Evolutionary conservation across 2,888 invertebrate species (phyloP), one percentile per base, ranked within the genome.

Genomic region (Gortyna flavago): DNA sequence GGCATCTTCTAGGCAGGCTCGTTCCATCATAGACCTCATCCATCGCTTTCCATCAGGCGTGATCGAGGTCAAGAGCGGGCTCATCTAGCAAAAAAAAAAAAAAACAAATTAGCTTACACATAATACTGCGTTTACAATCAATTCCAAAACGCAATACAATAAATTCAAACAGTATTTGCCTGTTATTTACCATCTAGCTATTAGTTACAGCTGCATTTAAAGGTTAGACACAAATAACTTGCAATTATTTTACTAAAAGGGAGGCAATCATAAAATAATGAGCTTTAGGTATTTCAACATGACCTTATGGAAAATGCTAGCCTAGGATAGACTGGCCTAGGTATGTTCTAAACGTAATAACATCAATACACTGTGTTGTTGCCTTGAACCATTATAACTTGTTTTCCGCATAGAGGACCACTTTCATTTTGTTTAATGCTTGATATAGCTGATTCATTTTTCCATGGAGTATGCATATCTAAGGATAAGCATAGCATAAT

Each of bases 181-280:
- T 18, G n/a, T 65, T 65, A 66, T 72, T 44, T 74, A 74, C 13
- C 29, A 32, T 62, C 16, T 59, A 66, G 25, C 35, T 21, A 64
- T 77, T 72, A 61, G 57, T 68, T 44, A 68, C 41, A 62, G 41
- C 66, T 69, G 29, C n/a, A 48, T 75, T 68, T 62, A 80, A 84
- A 83, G 83, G 83, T 84, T 80, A 72, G 6, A 5, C 35, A 61
- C 67, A 83, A 73, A 83, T 78, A 72, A 67, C 74, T 64, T n/a
- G 61, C 72, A 72, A 84, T 80, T 80, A 84, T 84, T 83, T 65
- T n/a, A 59, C 72, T 69, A 51, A 80, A 72, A 72, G 61, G 65
- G 76, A 76, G 72, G 69, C 76, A 84, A 80, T 80, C 69, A 65
- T 57, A 62, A 64, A 84, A 73, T 83, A 83, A 83, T 84, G 80